A percentile compares a stretch with the other conserved stretches of the same genome.
Conservation (phyloP, 2,888 invertebrate genomes). For the Dryobotodes eremita region DNA sequence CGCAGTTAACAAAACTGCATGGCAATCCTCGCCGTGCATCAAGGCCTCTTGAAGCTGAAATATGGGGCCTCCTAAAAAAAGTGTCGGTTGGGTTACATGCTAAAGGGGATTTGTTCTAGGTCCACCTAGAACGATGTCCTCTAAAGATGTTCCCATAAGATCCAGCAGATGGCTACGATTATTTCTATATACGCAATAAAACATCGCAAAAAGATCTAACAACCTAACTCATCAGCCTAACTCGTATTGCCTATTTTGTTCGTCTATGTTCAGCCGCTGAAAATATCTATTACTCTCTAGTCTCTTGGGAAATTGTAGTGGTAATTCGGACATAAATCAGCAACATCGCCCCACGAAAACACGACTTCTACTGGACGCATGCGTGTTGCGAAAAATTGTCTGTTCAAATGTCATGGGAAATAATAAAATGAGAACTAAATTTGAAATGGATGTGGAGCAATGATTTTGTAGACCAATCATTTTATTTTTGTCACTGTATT, state of each 20-base stretch:
- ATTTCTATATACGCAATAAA: not conserved
- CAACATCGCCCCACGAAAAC: constrained; percentile 5
- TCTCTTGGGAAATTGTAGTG: constrained; percentile 17
- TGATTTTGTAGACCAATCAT: not conserved
- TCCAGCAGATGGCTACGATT: not conserved
- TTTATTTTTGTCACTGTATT: not conserved
- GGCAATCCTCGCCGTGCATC: not conserved
- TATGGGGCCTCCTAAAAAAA: not conserved
- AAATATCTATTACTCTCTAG: not conserved
- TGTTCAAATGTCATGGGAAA: constrained; percentile 49
- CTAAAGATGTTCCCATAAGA: not conserved
- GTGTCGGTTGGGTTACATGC: not conserved
- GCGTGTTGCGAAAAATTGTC: constrained; percentile 36
- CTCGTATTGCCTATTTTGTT: not conserved
- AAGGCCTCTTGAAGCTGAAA: not conserved
- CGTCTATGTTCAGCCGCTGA: constrained; percentile 5
- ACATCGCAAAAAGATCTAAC: not conserved
- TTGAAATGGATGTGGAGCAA: constrained; percentile 32
- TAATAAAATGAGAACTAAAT: constrained; percentile 2
- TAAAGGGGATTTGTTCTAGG: not conserved
- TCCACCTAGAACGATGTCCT: not conserved
- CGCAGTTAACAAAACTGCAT: not conserved
- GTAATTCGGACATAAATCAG: constrained; percentile 5
- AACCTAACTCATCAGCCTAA: not conserved
- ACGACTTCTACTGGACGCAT: constrained; percentile 25